Conservation (phyloP, 2,888 invertebrate genomes). For the Micoletzkya japonica region DNA sequence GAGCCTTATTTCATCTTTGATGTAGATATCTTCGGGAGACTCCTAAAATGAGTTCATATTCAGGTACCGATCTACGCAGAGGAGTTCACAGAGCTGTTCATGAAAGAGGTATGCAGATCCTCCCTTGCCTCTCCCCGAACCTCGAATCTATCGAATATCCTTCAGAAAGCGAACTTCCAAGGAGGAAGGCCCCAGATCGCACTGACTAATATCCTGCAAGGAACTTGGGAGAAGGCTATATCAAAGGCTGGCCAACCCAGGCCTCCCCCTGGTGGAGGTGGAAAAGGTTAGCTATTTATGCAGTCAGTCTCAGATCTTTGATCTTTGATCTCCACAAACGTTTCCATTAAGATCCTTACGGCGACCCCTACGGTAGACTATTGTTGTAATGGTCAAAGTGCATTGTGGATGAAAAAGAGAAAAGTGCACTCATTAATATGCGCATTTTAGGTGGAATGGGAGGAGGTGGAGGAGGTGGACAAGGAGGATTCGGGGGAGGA, state of each 20-base stretch:
- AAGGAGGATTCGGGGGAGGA: slow-evolving; percentile 26
- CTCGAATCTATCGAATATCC: too few relatives aligned
- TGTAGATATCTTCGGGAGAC: not conserved
- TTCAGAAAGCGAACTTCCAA: slow-evolving; percentile 50
- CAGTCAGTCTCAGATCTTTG: not conserved
- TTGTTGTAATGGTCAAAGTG: too few relatives aligned
- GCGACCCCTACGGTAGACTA: too few relatives aligned
- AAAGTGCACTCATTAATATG: too few relatives aligned
- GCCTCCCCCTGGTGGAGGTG: slow-evolving; percentile 32
- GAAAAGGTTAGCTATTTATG: not conserved
- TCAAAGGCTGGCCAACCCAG: slow-evolving; percentile 48
- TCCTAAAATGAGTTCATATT: not conserved
- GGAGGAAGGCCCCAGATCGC: slow-evolving; percentile 49
- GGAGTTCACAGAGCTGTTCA: slow-evolving; percentile 56
- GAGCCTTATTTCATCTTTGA: not conserved
- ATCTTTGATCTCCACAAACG: not conserved
- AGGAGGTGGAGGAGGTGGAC: slow-evolving; percentile 26
- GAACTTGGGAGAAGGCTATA: slow-evolving; percentile 47
- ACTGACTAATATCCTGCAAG: slow-evolving; percentile 51
- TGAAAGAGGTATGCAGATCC: slow-evolving; percentile 48
- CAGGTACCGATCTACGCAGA: slow-evolving; percentile 53
- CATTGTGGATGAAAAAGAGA: too few relatives aligned
- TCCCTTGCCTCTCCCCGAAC: not conserved
- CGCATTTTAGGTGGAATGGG: slow-evolving; percentile 33
- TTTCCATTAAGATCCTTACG: not conserved